Evolutionary conservation across 2,113 vertebrate species (phyloP).

Genomic region (Isurus oxyrinchus): DNA sequence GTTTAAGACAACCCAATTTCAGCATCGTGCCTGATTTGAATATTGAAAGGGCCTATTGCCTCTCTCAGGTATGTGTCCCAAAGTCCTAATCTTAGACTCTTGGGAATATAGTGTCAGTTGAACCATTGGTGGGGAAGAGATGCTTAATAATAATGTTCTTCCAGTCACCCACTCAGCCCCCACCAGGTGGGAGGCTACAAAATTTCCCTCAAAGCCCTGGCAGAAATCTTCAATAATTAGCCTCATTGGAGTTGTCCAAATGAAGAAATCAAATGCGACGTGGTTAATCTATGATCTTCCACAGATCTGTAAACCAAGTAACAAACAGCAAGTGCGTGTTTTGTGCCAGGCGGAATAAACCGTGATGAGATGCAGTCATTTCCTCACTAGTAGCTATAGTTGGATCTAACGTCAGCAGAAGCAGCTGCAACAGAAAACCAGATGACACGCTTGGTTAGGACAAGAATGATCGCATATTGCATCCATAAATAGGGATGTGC

Average conservation of each 20-base stretch:
- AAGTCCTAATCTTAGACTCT: not conserved
- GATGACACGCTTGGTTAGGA: slow-evolving; percentile 4
- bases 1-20: not conserved
- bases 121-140: not conserved
- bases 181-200: not conserved
- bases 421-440: slow-evolving; percentile 17
- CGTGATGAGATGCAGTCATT: not conserved
- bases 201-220: not conserved
- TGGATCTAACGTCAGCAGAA: not conserved
- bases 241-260: not conserved
- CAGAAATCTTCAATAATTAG: not conserved
- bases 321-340: not conserved
- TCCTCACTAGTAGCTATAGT: not conserved
- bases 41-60: not conserved
- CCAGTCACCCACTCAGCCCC: not conserved
- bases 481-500: not conserved
- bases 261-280: not conserved
- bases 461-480: not conserved
- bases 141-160: not conserved
- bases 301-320: not conserved
- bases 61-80: not conserved
- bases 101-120: not conserved
- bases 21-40: not conserved
- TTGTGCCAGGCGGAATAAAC: not conserved
- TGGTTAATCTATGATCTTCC: not conserved